Conservation (phyloP, 2,797 vertebrate species). For the Ataeniobius toweri region DNA sequence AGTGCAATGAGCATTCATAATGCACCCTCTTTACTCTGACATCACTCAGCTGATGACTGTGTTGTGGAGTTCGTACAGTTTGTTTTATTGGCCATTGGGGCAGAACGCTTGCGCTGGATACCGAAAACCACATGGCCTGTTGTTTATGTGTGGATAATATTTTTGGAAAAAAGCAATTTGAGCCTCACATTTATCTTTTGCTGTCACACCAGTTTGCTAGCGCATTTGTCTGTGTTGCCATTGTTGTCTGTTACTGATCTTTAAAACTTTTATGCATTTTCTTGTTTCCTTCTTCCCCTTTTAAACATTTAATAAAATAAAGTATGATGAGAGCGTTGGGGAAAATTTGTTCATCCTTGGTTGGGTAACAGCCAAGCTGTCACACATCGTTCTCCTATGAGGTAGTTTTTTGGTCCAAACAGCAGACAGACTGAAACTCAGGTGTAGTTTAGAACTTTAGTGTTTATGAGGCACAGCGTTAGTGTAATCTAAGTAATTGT, state of each 20-base stretch:
- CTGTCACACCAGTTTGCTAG: constrained; percentile 25
- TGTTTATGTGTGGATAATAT: constrained; percentile 46
- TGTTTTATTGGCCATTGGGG: constrained; percentile 63
- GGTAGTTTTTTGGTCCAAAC: constrained; percentile 47
- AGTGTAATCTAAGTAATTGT: constrained; percentile 75
- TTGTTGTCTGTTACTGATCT: constrained; percentile 24
- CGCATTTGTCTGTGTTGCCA: constrained; percentile 9
- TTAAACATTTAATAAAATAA: constrained; percentile 14
- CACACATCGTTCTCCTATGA: constrained; percentile 61
- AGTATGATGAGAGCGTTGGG: constrained; percentile 19
- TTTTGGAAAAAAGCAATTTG: constrained; percentile 37
- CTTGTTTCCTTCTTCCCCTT: constrained; percentile 1
- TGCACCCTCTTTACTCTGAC: background rate
- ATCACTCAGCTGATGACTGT: too few species aligned
- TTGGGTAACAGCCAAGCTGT: constrained; percentile 46
- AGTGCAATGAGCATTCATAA: background rate
- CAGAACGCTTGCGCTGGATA: constrained; percentile 61
- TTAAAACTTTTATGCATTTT: background rate
- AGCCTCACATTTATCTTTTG: constrained; percentile 29
- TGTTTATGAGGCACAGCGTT: constrained; percentile 65
- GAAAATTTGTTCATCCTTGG: constrained; percentile 29
- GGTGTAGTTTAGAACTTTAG: constrained; percentile 59
- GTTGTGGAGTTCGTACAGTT: constrained; percentile 52
- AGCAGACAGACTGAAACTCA: constrained; percentile 67
- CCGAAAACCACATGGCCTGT: constrained; percentile 44